Evolutionary conservation across 1,140 invertebrate genomes (phyloP).

Genomic region (Zaprionus inermis): DNA sequence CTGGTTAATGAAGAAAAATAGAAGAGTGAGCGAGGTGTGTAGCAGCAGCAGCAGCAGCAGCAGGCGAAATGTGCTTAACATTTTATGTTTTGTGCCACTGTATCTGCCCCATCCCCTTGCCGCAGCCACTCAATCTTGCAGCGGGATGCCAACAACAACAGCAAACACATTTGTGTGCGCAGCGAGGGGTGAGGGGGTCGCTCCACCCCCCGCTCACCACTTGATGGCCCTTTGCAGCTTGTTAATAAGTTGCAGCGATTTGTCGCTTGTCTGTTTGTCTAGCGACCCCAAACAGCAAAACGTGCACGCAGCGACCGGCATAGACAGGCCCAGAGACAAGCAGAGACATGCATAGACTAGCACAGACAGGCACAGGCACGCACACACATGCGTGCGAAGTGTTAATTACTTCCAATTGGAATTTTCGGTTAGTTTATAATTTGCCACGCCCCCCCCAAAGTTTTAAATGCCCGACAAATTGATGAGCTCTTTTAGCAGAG

Average conservation of each 20-base stretch:
- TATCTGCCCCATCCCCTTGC: background rate
- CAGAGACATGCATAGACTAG: slow-evolving; percentile 5
- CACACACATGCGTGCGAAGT: slow-evolving; percentile 38
- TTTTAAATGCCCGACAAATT: slow-evolving; percentile 49
- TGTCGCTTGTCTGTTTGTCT: slow-evolving; percentile 64
- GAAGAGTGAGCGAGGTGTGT: slow-evolving; percentile 43
- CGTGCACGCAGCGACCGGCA: background rate
- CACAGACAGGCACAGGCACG: background rate
- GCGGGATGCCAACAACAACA: slow-evolving; percentile 27
- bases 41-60: slow-evolving; percentile 6
- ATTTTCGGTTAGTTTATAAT: slow-evolving; percentile 68
- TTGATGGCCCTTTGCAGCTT: slow-evolving; percentile 45
- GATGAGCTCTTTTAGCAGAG: slow-evolving; percentile 40
- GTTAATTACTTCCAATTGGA: slow-evolving; percentile 78
- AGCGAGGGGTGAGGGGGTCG: background rate
- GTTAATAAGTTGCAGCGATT: slow-evolving; percentile 80
- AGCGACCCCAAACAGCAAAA: slow-evolving; percentile 20
- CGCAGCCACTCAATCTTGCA: slow-evolving; percentile 18
- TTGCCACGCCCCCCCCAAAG: slow-evolving; percentile 31
- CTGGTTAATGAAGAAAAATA: slow-evolving; percentile 73
- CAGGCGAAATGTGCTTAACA: slow-evolving; percentile 49
- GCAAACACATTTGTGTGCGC: slow-evolving; percentile 8
- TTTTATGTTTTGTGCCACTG: slow-evolving; percentile 42
- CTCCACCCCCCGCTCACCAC: background rate
- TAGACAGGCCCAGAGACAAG: slow-evolving; percentile 1